Evolutionary conservation across 2,888 invertebrate genomes (phyloP).

Genomic region (Bembecia ichneumoniformis): DNA sequence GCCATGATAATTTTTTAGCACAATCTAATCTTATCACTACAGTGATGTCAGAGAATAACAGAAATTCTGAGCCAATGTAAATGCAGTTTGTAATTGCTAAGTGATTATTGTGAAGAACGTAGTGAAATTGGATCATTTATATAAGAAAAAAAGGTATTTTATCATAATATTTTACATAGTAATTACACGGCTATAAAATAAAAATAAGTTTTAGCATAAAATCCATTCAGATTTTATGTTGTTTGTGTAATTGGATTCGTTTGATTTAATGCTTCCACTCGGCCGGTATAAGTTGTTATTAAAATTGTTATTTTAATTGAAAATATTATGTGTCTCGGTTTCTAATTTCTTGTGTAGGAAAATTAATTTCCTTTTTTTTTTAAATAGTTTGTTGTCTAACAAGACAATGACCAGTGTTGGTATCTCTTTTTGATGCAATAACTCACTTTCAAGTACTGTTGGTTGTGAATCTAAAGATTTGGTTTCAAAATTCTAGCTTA

Average conservation of each 20-base stretch:
- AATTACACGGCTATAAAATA: not conserved
- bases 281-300: not conserved
- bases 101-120: not conserved
- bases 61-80: slow-evolving; percentile 20
- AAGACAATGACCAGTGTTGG: too few relatives aligned
- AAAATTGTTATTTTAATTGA: too few relatives aligned
- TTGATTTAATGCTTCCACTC: not conserved
- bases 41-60: slow-evolving; percentile 48
- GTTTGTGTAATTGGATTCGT: not conserved
- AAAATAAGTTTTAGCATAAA: not conserved
- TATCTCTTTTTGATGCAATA: too few relatives aligned
- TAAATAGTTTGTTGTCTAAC: too few relatives aligned
- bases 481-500: not conserved
- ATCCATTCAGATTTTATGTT: not conserved
- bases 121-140: not conserved
- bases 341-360: too few relatives aligned
- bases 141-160: not conserved
- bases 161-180: not conserved
- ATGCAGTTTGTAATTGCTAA: slow-evolving; percentile 5
- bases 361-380: too few relatives aligned
- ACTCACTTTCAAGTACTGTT: too few relatives aligned
- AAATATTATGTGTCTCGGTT: too few relatives aligned
- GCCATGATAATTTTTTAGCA: slow-evolving; percentile 11
- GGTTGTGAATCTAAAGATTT: not conserved
- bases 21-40: slow-evolving; percentile 52